Evolutionary conservation across 1,140 invertebrate species (phyloP).

Genomic region (Lerema accius): DNA sequence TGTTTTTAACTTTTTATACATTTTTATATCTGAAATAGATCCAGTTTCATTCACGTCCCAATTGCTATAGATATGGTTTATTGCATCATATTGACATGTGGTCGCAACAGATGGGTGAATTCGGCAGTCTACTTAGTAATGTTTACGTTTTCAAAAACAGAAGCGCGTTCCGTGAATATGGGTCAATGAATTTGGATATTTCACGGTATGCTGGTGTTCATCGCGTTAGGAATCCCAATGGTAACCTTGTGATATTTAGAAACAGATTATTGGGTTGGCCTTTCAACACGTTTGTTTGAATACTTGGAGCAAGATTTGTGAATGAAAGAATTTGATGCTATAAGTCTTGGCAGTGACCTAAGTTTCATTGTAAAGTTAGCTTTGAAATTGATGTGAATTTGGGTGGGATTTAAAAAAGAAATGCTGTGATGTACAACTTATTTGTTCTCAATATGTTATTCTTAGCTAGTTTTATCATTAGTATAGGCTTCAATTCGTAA

Average conservation of each 20-base stretch:
- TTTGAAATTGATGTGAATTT: no score
- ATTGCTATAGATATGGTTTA: conserved; percentile 25
- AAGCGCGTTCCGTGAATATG: conserved; percentile 29
- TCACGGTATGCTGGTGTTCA: conserved; percentile 8
- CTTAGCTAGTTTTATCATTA: no score
- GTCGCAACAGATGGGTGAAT: conserved; percentile 40
- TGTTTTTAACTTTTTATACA: background rate
- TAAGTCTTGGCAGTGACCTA: no score
- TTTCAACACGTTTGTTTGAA: background rate
- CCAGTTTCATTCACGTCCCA: conserved; percentile 7
- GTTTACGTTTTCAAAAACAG: conserved; percentile 37
- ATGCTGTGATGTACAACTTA: no score
- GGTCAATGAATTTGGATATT: conserved; percentile 37
- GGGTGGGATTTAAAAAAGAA: no score
- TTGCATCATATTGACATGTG: conserved; percentile 34
- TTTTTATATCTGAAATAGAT: no score
- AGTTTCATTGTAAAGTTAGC: no score
- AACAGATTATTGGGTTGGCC: background rate
- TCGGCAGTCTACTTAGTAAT: conserved; percentile 23
- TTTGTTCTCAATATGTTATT: no score
- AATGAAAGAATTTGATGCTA: no score
- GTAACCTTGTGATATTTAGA: conserved; percentile 5
- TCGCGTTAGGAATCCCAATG: conserved; percentile 10
- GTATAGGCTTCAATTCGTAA: no score
- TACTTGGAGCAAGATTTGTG: no score